Evolutionary conservation across 2,888 invertebrate species (phyloP), one percentile per base, ranked within the genome.

Genomic region (Boloria selene): DNA sequence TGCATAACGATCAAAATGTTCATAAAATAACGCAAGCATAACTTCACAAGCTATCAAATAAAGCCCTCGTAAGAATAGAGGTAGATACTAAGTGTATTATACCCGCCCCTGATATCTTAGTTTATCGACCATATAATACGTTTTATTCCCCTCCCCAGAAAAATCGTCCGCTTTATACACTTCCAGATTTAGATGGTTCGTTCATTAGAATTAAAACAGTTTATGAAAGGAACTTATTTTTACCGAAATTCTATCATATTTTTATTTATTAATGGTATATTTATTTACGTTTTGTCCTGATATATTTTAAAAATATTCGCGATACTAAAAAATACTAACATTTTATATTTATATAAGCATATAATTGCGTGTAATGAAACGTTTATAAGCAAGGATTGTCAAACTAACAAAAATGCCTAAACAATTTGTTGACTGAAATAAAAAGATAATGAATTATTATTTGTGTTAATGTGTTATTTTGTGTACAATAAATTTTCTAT

Each of bases 11-110:
- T 49, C 31, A 49, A 38, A 59, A 17, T 5, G 16, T 1, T 50
- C 49, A 59, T 59, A 59, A 59, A 59, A 59, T 56, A 59, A 49
- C 59, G 7, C 59, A 59, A 59, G 47, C 26, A 59, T 59, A 59
- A 59, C 49, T 59, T 38, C 49, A 50, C 55, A 17, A 38, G 59
- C 49, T 50, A 59, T 49, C 31, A 49, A 49, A 59, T 49, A 59
- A 18, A 31, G 50, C 31, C 31, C 59, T 59, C 38, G 49, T 49
- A 50, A 18, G 38, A 59, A 59, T 49, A 38, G 17, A 38, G 31
- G 31, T 38, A 38, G 31, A 38, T 38, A 38, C n/a, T 49, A 47
- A 38, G 59, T 38, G 59, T 50, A 50, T 49, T 59, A 59, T 31
- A 17, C 13, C 55, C 59, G 49, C 59, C 59, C 59, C 47, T 17